Percentiles rank a stretch among this genome's conserved stretches.
phyloP scores from a whole-genome alignment of 2,888 invertebrate species.

The Polydrusus pterygomalis region DNA sequence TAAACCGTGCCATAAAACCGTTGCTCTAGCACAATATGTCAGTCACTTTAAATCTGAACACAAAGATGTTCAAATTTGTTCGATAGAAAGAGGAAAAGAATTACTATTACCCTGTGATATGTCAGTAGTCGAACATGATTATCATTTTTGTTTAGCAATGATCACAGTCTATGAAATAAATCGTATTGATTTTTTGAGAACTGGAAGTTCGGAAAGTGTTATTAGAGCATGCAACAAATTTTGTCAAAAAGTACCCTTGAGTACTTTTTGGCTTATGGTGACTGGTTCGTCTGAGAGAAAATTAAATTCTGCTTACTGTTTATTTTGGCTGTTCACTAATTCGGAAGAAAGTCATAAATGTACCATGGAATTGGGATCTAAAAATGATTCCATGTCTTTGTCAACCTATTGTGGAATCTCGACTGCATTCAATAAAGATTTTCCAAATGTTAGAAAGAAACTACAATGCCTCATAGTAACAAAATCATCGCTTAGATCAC shows the following conservation, averaged over 20 bases:
- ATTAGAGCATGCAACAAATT: constrained; percentile 64
- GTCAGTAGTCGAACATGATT: constrained; percentile 61
- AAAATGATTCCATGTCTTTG: constrained; percentile 62
- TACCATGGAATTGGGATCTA: constrained; percentile 67
- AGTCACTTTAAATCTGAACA: constrained; percentile 69
- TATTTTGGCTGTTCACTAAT: constrained; percentile 68
- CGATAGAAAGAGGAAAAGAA: constrained; percentile 63
- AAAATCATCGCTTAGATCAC: constrained; percentile 63
- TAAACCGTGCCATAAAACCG: constrained; percentile 66
- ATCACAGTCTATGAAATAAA: constrained; percentile 66
- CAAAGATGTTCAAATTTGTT: constrained; percentile 62
- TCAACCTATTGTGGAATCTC: constrained; percentile 66
- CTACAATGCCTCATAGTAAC: constrained; percentile 66
- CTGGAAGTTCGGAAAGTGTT: constrained; percentile 62
- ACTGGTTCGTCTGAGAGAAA: constrained; percentile 63
- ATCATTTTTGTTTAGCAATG: constrained; percentile 65
- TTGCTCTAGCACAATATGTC: constrained; percentile 66
- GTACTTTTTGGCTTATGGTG: constrained; percentile 69
- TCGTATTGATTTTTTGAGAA: constrained; percentile 59
- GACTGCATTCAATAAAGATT: constrained; percentile 60
- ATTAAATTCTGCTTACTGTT: constrained; percentile 61
- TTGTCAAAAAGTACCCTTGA: constrained; percentile 63
- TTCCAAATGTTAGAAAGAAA: constrained; percentile 61
- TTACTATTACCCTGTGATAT: constrained; percentile 63
- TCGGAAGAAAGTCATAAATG: constrained; percentile 64